phyloP scores from a whole-genome alignment of 2,113 vertebrate genomes.

The Rhinogobius similis region DNA sequence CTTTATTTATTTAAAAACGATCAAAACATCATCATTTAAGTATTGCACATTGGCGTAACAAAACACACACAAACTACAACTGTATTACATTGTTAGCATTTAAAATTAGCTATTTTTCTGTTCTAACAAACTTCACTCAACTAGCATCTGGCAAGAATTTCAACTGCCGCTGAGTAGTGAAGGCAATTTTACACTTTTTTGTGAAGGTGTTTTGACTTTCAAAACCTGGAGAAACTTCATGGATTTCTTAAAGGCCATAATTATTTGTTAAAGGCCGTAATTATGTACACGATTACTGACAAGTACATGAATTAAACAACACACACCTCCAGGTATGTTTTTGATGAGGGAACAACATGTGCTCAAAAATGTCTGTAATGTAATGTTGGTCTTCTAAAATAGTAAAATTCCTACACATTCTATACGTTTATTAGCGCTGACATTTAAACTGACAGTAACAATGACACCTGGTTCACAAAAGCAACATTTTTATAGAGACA shows the following conservation, averaged over 20 bases:
- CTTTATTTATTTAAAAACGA: too few relatives aligned
- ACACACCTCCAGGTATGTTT: neutral
- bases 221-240: neutral
- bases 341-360: neutral
- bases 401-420: neutral
- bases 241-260: neutral
- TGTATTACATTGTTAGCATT: too few relatives aligned
- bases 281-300: neutral
- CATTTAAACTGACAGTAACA: neutral
- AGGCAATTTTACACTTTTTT: too few relatives aligned
- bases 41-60: neutral
- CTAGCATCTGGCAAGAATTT: too few relatives aligned
- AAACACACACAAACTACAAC: too few relatives aligned
- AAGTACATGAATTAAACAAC: too few relatives aligned
- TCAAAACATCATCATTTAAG: too few relatives aligned
- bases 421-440: neutral
- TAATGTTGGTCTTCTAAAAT: neutral
- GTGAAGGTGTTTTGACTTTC: too few relatives aligned
- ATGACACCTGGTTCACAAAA: conserved; percentile 24
- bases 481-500: conserved; percentile 1
- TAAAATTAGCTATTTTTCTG: too few relatives aligned
- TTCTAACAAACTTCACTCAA: too few relatives aligned
- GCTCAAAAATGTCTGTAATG: neutral
- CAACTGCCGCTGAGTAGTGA: too few relatives aligned
- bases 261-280: too few relatives aligned